Conservation (phyloP, 2,797 vertebrate genomes). For the Luscinia luscinia region DNA sequence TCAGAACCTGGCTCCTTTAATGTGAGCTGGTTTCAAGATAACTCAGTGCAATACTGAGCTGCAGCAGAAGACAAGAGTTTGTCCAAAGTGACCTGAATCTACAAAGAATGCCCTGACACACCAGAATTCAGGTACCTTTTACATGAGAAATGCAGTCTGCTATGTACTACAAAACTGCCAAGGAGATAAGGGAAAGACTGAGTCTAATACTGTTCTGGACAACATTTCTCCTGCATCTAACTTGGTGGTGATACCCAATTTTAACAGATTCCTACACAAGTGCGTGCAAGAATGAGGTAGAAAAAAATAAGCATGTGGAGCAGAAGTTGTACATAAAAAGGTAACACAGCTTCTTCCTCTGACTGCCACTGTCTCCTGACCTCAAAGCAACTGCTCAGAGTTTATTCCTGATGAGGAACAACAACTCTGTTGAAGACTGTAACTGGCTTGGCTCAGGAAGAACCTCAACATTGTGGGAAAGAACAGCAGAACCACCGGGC, state of each 20-base stretch:
- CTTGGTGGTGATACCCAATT: neutral
- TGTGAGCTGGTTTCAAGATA: neutral
- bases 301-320: fast-evolving
- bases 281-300: fast-evolving
- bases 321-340: neutral
- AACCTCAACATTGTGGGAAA: neutral
- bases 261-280: neutral
- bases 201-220: neutral
- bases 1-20: neutral
- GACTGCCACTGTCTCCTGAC: neutral
- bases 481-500: fast-evolving
- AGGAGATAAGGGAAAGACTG: neutral
- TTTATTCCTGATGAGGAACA: fast-evolving
- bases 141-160: neutral
- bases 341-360: neutral
- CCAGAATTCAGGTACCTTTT: neutral
- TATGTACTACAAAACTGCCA: fast-evolving
- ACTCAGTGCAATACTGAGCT: neutral
- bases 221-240: too few species aligned
- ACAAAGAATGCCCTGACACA: fast-evolving
- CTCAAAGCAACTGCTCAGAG: neutral
- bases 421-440: neutral
- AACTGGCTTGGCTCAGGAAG: neutral
- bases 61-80: neutral
- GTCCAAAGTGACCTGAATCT: neutral